Conservation (phyloP, 2,113 vertebrate species). For the Sardina pilchardus region DNA sequence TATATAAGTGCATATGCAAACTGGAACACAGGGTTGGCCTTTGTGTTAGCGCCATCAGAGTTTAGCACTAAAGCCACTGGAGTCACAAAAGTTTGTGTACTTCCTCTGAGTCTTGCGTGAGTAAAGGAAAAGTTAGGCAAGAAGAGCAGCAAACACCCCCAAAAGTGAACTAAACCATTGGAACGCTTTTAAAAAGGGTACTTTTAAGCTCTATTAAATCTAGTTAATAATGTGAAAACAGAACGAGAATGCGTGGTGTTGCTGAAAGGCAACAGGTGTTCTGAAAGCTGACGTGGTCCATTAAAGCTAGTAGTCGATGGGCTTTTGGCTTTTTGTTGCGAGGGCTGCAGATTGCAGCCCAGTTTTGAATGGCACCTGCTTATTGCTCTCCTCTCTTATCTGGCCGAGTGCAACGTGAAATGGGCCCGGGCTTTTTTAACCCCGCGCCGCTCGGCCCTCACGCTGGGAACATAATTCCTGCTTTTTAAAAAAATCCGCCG, state of each 20-base stretch:
- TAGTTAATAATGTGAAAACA: not conserved
- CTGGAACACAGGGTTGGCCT: too few relatives aligned
- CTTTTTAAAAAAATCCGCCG: not conserved
- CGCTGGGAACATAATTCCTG: conserved; percentile 12
- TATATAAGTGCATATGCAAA: too few relatives aligned
- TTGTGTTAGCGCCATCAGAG: too few relatives aligned
- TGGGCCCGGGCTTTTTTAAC: not conserved
- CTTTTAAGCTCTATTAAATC: not conserved
- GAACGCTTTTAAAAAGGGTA: not conserved
- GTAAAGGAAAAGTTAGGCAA: not conserved
- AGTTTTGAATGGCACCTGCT: not conserved
- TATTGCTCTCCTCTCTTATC: not conserved
- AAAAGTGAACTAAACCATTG: not conserved
- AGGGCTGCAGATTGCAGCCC: not conserved
- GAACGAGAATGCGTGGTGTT: not conserved
- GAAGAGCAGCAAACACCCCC: not conserved
- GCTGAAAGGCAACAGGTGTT: not conserved
- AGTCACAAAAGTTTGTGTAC: too few relatives aligned
- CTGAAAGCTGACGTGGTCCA: not conserved
- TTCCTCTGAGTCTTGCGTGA: not conserved
- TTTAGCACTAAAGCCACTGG: too few relatives aligned
- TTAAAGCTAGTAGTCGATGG: not conserved
- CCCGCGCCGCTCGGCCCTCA: not conserved
- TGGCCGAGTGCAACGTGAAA: not conserved
- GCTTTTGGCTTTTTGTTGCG: not conserved